These are phyloP conservation scores for Temnothorax ravouxi DNA, from an alignment of 2,888 invertebrate genomes.

Conservation along the genomic window DNA sequence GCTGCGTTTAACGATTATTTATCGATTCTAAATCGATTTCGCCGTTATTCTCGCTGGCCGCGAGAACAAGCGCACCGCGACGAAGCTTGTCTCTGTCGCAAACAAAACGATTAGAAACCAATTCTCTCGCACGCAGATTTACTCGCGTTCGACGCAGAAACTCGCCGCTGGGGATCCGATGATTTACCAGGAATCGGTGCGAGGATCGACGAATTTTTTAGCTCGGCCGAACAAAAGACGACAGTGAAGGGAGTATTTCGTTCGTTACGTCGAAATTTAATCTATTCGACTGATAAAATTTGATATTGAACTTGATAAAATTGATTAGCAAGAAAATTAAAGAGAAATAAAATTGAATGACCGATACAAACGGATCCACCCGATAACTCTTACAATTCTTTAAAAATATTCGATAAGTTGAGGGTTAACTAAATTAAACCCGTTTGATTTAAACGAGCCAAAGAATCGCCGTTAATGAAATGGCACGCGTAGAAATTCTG, in stretches of 20 bases:
- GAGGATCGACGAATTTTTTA: not conserved
- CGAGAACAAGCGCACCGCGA: not conserved
- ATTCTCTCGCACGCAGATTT: conserved; percentile 18
- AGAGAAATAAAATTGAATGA: not conserved
- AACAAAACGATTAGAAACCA: conserved; percentile 65
- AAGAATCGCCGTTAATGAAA: not conserved
- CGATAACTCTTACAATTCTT: not conserved
- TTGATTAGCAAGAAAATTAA: not conserved
- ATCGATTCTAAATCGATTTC: conserved; percentile 48
- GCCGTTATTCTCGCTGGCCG: conserved; percentile 15
- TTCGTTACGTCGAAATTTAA: not conserved
- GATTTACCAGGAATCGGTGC: not conserved
- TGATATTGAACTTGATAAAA: not conserved
- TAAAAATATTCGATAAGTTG: not conserved
- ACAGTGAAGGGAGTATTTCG: not conserved
- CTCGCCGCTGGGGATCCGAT: not conserved
- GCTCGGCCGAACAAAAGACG: not conserved
- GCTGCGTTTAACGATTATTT: conserved; percentile 41
- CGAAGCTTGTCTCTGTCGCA: conserved; percentile 21
- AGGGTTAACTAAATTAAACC: not conserved
- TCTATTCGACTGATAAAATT: no score
- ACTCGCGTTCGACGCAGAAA: conserved; percentile 1
- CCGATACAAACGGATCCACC: not conserved
- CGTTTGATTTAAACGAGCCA: not conserved
- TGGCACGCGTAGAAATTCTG: not conserved